These are phyloP conservation scores for Eubasilissa regina DNA, from an alignment of 1,140 invertebrate genomes.

Conservation along the genomic window DNA sequence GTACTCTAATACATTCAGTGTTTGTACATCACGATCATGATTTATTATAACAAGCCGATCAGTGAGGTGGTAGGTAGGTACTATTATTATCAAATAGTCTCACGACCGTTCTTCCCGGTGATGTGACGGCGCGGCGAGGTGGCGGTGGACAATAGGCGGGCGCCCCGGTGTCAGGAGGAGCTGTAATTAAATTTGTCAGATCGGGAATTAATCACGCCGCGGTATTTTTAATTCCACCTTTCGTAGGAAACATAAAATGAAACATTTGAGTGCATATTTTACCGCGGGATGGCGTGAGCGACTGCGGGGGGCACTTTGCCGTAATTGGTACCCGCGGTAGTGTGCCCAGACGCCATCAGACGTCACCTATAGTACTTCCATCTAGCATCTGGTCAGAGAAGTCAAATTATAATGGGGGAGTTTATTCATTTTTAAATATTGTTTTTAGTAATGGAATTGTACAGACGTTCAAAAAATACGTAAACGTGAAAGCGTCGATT, in stretches of 20 bases:
- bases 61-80: background rate
- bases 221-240: constrained; percentile 8
- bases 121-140: too few relatives aligned
- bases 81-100: background rate
- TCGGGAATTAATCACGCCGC: constrained; percentile 18
- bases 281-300: background rate
- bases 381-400: too few relatives aligned
- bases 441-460: too few relatives aligned
- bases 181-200: background rate
- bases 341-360: background rate
- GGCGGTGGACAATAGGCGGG: background rate
- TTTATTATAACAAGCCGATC: background rate
- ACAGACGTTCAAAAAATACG: too few relatives aligned
- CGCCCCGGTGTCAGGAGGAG: too few relatives aligned
- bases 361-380: too few relatives aligned
- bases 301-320: background rate
- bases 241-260: background rate
- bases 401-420: too few relatives aligned
- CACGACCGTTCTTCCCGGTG: too few relatives aligned
- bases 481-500: too few relatives aligned
- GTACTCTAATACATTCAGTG: background rate
- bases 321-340: background rate
- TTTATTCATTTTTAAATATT: too few relatives aligned
- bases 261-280: background rate
- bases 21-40: background rate